Evolutionary conservation across 1,140 invertebrate species (phyloP).

Genomic region (Drosophila tropicalis): DNA sequence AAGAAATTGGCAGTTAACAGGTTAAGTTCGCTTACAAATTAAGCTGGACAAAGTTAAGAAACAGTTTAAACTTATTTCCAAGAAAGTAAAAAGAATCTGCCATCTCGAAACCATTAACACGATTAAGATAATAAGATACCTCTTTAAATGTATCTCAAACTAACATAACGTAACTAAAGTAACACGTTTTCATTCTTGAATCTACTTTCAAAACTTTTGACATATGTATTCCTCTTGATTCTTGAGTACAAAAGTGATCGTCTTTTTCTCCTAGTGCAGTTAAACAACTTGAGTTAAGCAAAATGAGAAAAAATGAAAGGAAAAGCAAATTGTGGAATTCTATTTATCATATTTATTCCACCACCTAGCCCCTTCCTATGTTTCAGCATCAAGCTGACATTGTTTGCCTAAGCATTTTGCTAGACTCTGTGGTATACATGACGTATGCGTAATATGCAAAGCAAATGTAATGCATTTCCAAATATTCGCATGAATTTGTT

Average conservation of each 20-base stretch:
- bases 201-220: neutral
- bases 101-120: too few relatives aligned
- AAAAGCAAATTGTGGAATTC: constrained; percentile 12
- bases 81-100: too few relatives aligned
- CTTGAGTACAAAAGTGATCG: neutral
- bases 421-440: constrained; percentile 41
- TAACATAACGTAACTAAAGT: too few relatives aligned
- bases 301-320: neutral
- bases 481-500: neutral
- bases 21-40: too few relatives aligned
- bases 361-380: too few relatives aligned
- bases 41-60: too few relatives aligned
- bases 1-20: too few relatives aligned
- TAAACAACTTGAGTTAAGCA: constrained; percentile 2
- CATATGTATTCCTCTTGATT: neutral
- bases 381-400: neutral
- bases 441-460: constrained; percentile 52
- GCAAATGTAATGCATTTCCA: constrained; percentile 24
- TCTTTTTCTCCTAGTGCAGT: neutral
- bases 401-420: constrained; percentile 43
- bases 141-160: too few relatives aligned
- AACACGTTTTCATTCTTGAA: neutral
- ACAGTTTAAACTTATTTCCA: too few relatives aligned
- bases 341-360: constrained; percentile 16
- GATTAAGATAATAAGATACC: too few relatives aligned